These are phyloP conservation scores for Drosophila pegasa DNA, from an alignment of 2,888 invertebrate genomes.

Conservation along the genomic window DNA sequence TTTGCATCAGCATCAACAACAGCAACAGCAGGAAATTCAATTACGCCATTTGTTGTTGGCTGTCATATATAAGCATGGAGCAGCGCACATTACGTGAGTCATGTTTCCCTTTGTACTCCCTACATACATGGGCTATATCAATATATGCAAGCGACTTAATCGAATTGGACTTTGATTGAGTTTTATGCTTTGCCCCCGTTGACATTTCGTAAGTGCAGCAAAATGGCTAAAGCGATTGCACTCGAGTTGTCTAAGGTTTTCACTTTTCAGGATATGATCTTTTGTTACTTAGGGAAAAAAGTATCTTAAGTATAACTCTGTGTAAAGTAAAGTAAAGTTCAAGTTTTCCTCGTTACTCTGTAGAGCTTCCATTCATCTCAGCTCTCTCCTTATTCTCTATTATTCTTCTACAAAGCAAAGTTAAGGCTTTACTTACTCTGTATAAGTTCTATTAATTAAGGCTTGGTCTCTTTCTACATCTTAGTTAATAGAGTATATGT, in stretches of 20 bases:
- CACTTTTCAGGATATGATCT: no score
- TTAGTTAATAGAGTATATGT: no score
- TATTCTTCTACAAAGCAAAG: no score
- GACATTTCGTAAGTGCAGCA: not conserved
- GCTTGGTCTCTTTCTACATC: no score
- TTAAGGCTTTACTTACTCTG: no score
- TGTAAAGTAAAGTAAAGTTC: no score
- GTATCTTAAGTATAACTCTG: no score
- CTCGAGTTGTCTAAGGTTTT: no score
- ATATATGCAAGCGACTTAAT: not conserved
- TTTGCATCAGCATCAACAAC: constrained; percentile 31
- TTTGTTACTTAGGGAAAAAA: no score
- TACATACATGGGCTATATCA: not conserved
- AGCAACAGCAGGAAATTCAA: constrained; percentile 54
- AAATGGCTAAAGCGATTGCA: no score
- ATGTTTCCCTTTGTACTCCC: not conserved
- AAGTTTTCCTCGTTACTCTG: not conserved
- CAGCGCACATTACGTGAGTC: constrained; percentile 32
- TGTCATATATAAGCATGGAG: constrained; percentile 33
- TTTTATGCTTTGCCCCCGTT: constrained; percentile 5
- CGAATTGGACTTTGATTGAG: constrained; percentile 15
- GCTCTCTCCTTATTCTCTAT: no score
- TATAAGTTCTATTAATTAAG: no score
- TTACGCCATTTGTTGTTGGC: constrained; percentile 58
- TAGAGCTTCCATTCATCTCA: not conserved